A percentile compares a stretch with the other conserved stretches of the same genome.
Evolutionary conservation across 2,113 vertebrate species (phyloP).

Genomic region (Paramisgurnus dabryanus): DNA sequence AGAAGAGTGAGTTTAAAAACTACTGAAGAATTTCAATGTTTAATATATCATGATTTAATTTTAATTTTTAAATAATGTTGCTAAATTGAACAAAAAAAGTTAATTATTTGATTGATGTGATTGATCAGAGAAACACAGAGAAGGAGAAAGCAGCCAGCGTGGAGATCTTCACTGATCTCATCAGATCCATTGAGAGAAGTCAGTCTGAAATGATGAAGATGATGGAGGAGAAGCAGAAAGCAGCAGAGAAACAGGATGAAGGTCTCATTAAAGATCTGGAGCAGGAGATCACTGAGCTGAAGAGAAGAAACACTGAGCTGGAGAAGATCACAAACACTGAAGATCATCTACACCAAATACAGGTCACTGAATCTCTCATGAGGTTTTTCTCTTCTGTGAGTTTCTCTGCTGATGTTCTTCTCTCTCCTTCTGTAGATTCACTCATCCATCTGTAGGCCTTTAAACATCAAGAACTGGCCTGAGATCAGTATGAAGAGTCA

Average conservation of each 20-base stretch:
- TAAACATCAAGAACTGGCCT: slow-evolving; percentile 42
- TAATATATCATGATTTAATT: not conserved
- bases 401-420: too few relatives aligned
- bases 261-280: slow-evolving; percentile 38
- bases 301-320: slow-evolving; percentile 5
- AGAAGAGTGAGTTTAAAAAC: not conserved
- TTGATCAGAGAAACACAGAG: slow-evolving; percentile 1
- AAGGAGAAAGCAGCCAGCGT: not conserved
- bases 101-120: too few relatives aligned
- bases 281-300: slow-evolving; percentile 44
- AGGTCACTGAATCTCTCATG: too few relatives aligned
- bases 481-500: slow-evolving; percentile 31
- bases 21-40: too few relatives aligned
- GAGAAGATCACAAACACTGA: too few relatives aligned
- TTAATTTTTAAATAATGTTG: not conserved
- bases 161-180: slow-evolving; percentile 18
- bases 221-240: slow-evolving; percentile 38
- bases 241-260: slow-evolving; percentile 34
- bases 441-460: too few relatives aligned
- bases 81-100: too few relatives aligned
- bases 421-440: too few relatives aligned
- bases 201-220: slow-evolving; percentile 38
- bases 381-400: too few relatives aligned
- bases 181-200: slow-evolving; percentile 21
- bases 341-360: too few relatives aligned